phyloP scores from a whole-genome alignment of 2,113 vertebrate genomes.

The Ictalurus furcatus region DNA sequence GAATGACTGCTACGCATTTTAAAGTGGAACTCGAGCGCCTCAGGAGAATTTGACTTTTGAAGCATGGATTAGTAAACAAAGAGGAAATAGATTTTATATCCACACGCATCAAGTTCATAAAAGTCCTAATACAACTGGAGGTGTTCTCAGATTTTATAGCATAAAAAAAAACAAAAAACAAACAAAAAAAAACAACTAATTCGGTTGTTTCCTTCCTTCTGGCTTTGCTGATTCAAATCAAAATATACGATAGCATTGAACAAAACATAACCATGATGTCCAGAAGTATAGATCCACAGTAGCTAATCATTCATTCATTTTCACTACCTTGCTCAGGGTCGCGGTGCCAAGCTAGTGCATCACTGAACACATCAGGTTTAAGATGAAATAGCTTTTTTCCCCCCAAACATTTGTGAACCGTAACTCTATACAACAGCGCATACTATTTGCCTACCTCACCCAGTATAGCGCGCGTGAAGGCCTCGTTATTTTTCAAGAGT shows the following conservation, averaged over 20 bases:
- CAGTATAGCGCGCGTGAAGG: not conserved
- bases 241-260: not conserved
- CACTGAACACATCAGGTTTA: not conserved
- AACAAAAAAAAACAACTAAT: too few species aligned
- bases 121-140: not conserved
- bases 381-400: not conserved
- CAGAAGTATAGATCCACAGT: not conserved
- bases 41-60: not conserved
- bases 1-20: not conserved
- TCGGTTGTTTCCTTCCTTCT: not conserved
- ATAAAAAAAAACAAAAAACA: not conserved
- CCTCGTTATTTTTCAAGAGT: not conserved
- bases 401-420: not conserved
- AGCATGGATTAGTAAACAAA: constrained; percentile 1
- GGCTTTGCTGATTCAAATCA: not conserved
- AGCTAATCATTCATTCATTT: not conserved
- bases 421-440: not conserved
- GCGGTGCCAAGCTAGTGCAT: not conserved
- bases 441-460: not conserved
- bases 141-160: not conserved
- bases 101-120: not conserved
- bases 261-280: not conserved
- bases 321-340: not conserved
- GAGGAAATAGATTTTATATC: not conserved
- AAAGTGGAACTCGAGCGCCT: constrained; percentile 10